Evolutionary conservation across 1,140 invertebrate species (phyloP), one percentile per base, ranked within the genome.

Genomic region (Medauroidea extradentata): DNA sequence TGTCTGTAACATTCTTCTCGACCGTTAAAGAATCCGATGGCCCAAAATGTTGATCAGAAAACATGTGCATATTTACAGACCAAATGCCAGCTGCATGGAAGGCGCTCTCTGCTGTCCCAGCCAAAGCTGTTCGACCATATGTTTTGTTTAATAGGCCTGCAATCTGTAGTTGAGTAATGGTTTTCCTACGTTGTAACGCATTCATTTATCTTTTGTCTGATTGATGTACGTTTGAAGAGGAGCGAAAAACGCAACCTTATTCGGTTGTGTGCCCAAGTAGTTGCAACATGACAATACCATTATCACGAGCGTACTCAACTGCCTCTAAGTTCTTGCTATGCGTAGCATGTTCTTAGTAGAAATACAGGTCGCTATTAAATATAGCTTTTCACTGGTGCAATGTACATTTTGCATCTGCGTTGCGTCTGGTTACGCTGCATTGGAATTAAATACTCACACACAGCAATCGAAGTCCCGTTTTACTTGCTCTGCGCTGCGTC

Each of bases 21-120:
- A n/a, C n/a, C n/a, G n/a, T n/a, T n/a, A n/a, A n/a, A n/a, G n/a
- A n/a, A n/a, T n/a, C n/a, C n/a, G n/a, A n/a, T n/a, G n/a, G 53
- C 29, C 5, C 27, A 41, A 8, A 54, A 59, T 72, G 68, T 42
- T 59, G 57, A 19, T 71, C 67, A 61, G 53, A 49, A 69, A 75
- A 74, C 53, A 73, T 61, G 62, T 69, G 49, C 39, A 60, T 60
- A 63, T 75, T 72, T 13, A 69, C 38, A 24, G 74, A 70, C 61
- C 67, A 75, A 58, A 77, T 69, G 24, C 71, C 75, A 57, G 67
- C 68, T 43, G 42, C 62, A n/a, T n/a, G n/a, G n/a, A n/a, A n/a
- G n/a, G n/a, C n/a, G n/a, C n/a, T n/a, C 68, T n/a, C n/a, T n/a
- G 64, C 67, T 65, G 69, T 75, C 64, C 70, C 62, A 41, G 71